phyloP scores from a whole-genome alignment of 2,113 vertebrate species.

The Noctilio leporinus region DNA sequence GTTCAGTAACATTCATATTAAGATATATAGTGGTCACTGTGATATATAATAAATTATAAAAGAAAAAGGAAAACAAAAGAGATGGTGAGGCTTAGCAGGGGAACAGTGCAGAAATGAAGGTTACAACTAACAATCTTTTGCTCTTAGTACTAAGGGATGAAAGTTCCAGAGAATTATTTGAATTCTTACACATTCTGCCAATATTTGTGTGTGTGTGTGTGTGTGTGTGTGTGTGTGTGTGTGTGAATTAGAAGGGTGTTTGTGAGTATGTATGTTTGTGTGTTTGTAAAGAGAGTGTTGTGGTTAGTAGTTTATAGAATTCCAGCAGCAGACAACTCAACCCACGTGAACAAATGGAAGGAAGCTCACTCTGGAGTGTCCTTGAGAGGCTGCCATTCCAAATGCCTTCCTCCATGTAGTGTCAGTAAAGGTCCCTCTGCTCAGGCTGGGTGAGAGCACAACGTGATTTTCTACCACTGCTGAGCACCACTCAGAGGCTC shows the following conservation, averaged over 20 bases:
- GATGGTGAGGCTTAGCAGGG: constrained; percentile 70
- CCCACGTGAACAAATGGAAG: constrained; percentile 32
- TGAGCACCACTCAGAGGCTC: not conserved
- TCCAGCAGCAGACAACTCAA: constrained; percentile 41
- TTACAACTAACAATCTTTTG: constrained; percentile 72
- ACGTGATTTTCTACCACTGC: not conserved
- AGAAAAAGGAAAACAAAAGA: constrained; percentile 42
- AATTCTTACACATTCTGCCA: constrained; percentile 65
- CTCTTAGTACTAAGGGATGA: constrained; percentile 64
- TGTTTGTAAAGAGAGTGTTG: not conserved
- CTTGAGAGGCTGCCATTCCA: not conserved
- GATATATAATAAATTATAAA: constrained; percentile 81
- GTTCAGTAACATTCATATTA: constrained; percentile 76
- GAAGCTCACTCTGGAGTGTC: not conserved
- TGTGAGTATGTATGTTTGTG: not conserved
- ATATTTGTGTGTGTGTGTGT: not conserved
- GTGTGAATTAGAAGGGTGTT: too few relatives aligned
- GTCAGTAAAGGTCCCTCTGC: not conserved
- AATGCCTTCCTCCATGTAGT: not conserved
- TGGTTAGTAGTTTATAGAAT: constrained; percentile 9
- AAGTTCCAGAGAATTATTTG: constrained; percentile 77
- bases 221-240: not conserved
- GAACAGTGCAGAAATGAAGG: constrained; percentile 62
- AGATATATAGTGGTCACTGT: constrained; percentile 81
- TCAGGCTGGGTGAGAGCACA: not conserved